phyloP scores from a whole-genome alignment of 2,797 vertebrate genomes.

The Sebastes baramenuke region DNA sequence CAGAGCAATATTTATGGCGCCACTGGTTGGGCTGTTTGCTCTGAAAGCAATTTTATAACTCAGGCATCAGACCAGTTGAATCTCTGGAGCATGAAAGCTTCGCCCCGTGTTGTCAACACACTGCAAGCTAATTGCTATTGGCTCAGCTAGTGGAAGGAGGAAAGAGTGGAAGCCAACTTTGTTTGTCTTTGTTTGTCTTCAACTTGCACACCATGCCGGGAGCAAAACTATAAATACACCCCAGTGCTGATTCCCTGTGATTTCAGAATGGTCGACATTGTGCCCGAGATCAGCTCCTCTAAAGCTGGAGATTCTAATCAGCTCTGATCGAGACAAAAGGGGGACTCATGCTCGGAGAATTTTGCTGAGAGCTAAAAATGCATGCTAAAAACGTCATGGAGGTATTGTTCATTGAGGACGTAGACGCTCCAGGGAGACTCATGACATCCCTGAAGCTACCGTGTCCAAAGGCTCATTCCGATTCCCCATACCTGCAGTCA shows the following conservation, averaged over 20 bases:
- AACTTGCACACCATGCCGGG: not conserved
- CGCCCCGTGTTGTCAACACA: constrained; percentile 16
- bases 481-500: not conserved
- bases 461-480: not conserved
- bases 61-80: not conserved
- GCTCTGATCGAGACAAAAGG: not conserved
- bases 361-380: not conserved
- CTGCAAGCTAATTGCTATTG: constrained; percentile 35
- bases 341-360: not conserved
- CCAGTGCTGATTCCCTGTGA: constrained; percentile 8
- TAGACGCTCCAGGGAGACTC: not conserved
- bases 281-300: not conserved
- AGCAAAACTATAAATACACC: not conserved
- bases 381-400: not conserved
- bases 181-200: constrained; percentile 17
- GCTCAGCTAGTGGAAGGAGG: constrained; percentile 8
- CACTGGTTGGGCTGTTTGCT: not conserved
- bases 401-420: not conserved
- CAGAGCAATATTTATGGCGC: not conserved
- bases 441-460: not conserved
- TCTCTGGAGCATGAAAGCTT: constrained; percentile 10
- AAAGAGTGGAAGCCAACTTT: constrained; percentile 7
- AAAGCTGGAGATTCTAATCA: not conserved
- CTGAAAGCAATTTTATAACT: not conserved
- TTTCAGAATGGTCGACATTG: not conserved